Conservation (phyloP, 2,888 invertebrate species). For the Thymelicus lineola region DNA sequence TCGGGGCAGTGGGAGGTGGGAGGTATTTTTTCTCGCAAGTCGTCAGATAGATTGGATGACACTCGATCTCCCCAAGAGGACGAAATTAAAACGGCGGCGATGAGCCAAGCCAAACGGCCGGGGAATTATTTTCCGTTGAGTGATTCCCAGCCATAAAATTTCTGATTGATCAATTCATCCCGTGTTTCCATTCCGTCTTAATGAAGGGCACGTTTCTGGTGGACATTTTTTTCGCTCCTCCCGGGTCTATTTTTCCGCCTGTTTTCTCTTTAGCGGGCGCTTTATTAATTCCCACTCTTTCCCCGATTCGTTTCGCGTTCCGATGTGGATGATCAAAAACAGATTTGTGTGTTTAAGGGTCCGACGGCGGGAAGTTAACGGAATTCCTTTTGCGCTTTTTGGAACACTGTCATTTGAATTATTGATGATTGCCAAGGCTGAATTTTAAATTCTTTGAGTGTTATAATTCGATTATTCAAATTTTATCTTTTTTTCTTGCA, state of each 20-base stretch:
- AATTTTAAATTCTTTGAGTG: slow-evolving; percentile 38
- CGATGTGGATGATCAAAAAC: slow-evolving; percentile 65
- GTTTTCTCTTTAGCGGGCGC: slow-evolving; percentile 80
- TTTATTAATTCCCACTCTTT: slow-evolving; percentile 77
- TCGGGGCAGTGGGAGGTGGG: slow-evolving; percentile 50
- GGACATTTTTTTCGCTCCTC: slow-evolving; percentile 68
- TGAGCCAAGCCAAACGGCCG: slow-evolving; percentile 80
- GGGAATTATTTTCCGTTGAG: slow-evolving; percentile 84
- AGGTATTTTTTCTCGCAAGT: slow-evolving; percentile 68
- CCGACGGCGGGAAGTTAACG: slow-evolving; percentile 32
- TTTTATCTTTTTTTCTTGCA: slow-evolving; percentile 19
- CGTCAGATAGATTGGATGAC: slow-evolving; percentile 84
- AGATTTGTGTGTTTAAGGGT: slow-evolving; percentile 52
- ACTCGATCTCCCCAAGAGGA: slow-evolving; percentile 83
- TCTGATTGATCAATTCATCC: slow-evolving; percentile 85
- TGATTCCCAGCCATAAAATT: slow-evolving; percentile 84
- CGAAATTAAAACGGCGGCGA: slow-evolving; percentile 84
- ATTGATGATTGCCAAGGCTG: slow-evolving; percentile 39
- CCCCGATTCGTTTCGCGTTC: slow-evolving; percentile 54
- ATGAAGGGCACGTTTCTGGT: slow-evolving; percentile 79
- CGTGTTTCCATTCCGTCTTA: slow-evolving; percentile 77
- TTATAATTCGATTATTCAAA: slow-evolving; percentile 40
- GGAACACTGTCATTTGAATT: slow-evolving; percentile 37
- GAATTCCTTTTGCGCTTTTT: slow-evolving; percentile 34
- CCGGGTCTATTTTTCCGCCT: slow-evolving; percentile 78